These are phyloP conservation scores for Alces alces DNA, from an alignment of 2,113 vertebrate species.

Conservation along the genomic window DNA sequence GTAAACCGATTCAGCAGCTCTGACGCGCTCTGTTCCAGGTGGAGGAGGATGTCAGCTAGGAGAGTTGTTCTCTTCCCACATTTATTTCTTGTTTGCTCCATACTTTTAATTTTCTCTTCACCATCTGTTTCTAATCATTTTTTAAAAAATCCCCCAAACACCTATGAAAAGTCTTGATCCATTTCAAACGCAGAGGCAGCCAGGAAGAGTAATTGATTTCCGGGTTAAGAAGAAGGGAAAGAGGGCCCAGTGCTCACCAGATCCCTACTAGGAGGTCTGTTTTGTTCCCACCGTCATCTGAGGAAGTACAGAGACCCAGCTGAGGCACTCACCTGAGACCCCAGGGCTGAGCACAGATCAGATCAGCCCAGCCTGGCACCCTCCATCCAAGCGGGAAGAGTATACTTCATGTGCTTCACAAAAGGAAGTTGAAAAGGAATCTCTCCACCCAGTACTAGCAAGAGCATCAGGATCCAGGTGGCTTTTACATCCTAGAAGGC, in stretches of 20 bases:
- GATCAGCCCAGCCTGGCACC: background rate
- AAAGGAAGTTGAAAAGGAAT: background rate
- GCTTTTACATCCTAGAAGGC: background rate
- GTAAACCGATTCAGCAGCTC: accelerated
- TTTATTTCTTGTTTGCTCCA: background rate
- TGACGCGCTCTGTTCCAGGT: background rate
- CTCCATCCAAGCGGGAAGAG: background rate
- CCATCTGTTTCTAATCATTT: background rate
- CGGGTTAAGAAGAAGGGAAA: background rate
- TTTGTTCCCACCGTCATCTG: background rate
- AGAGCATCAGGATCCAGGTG: background rate
- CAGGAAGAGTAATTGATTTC: background rate
- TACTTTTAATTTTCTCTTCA: background rate
- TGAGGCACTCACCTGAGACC: background rate
- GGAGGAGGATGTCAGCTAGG: too few species aligned
- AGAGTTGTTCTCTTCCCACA: background rate
- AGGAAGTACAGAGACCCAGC: background rate
- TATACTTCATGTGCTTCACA: background rate
- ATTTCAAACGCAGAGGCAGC: background rate
- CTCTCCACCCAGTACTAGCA: too few species aligned
- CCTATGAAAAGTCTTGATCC: background rate
- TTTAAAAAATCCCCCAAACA: background rate
- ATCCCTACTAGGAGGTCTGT: background rate
- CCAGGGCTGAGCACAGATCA: background rate
- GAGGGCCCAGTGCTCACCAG: background rate